Conservation (phyloP, 2,888 invertebrate genomes). For the Parnassius smintheus region DNA sequence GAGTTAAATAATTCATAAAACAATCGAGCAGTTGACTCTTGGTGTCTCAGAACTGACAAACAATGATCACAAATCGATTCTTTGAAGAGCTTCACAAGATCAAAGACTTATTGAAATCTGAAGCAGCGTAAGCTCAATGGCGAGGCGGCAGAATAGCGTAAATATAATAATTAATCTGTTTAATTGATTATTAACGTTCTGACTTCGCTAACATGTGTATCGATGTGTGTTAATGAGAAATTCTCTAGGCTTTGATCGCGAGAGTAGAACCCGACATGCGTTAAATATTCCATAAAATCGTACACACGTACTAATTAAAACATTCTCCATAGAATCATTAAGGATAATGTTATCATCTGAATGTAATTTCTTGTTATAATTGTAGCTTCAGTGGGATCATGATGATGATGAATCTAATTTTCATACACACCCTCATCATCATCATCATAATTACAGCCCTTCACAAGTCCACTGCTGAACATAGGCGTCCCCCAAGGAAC, state of each 20-base stretch:
- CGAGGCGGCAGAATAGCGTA: constrained; percentile 65
- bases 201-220: constrained; percentile 59
- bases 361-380: no score
- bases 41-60: constrained; percentile 61
- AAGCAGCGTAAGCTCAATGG: constrained; percentile 51
- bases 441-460: no score
- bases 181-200: constrained; percentile 76
- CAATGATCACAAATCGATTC: constrained; percentile 65
- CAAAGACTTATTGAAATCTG: constrained; percentile 61
- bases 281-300: constrained; percentile 32
- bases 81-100: constrained; percentile 55
- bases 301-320: constrained; percentile 20
- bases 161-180: constrained; percentile 76
- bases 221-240: constrained; percentile 62
- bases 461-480: no score
- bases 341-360: no score
- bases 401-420: no score
- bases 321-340: not conserved
- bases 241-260: constrained; percentile 59
- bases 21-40: constrained; percentile 46
- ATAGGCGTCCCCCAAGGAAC: no score
- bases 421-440: no score
- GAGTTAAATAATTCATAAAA: constrained; percentile 37
- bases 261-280: constrained; percentile 34
- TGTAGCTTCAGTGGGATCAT: no score